Evolutionary conservation across 2,888 invertebrate genomes (phyloP), one percentile per base, ranked within the genome.

Genomic region (Eupithecia subumbrata): DNA sequence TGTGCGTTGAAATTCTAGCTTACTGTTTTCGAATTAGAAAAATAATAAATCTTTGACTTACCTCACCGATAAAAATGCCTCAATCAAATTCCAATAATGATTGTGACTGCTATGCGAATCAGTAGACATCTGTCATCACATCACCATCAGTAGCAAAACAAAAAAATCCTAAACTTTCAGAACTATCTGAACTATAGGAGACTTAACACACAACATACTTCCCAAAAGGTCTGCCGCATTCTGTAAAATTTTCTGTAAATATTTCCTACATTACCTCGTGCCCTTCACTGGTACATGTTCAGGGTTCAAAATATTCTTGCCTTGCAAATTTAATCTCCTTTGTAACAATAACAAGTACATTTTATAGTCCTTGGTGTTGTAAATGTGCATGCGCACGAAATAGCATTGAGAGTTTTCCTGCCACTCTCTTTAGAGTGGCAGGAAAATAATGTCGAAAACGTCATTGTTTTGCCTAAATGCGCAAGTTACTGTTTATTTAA

Each of bases 351-450:
- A 12, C 22, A 48, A 25, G 64, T 37, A 67, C 25, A 43, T 43
- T 73, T 34, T 64, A 64, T 34, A 34, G 64, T 71, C 70, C 73
- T 64, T 60, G 63, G 67, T 69, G 56, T 25, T 63, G 67, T 45
- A 69, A 34, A 66, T 34, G 37, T n/a, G 34, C 40, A n/a, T 66
- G 25, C 70, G 71, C 56, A 43, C 48, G n/a, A 67, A 45, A 18
- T 75, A 68, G 45, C 73, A 71, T 71, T 73, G 68, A 69, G 30
- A 12, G 16, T 52, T 71, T 74, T 73, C 56, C 63, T 43, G 68
- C 40, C 68, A 43, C n/a, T 68, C 68, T 68, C 43, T 22, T 68
- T 37, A n/a, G n/a, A n/a, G n/a, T n/a, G n/a, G n/a, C n/a, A n/a
- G n/a, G n/a, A n/a, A n/a, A n/a, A n/a, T n/a, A n/a, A n/a, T n/a